Percentiles rank a stretch among this genome's conserved stretches.
Evolutionary conservation across 2,888 invertebrate genomes (phyloP).

Genomic region (Chrysina gloriosa): DNA sequence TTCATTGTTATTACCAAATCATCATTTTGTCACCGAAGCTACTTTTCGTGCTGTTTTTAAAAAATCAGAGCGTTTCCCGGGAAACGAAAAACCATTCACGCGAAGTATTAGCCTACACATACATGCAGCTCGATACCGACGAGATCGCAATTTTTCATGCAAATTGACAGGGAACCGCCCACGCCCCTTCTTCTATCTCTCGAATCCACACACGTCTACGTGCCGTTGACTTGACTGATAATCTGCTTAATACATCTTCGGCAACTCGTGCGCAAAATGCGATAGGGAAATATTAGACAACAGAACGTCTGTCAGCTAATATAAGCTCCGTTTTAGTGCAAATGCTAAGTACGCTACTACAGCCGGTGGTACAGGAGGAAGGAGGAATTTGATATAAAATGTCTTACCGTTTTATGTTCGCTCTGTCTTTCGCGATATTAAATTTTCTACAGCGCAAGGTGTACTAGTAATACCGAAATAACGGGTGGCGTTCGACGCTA

Average conservation of each 20-base stretch:
- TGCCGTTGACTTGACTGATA: conserved; percentile 1
- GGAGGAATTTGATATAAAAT: neutral
- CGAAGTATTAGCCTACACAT: neutral
- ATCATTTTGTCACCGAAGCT: no score
- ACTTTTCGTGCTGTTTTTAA: no score
- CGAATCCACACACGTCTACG: neutral
- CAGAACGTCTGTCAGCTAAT: neutral
- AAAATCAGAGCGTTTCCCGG: no score
- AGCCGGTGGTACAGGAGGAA: neutral
- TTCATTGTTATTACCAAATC: no score
- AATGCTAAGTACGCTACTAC: neutral
- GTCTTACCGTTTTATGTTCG: neutral
- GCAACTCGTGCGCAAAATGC: conserved; percentile 8
- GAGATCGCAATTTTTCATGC: conserved; percentile 9
- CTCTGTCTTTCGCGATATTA: neutral
- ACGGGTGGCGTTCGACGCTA: no score
- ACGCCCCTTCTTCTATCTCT: neutral
- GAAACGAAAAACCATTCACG: neutral
- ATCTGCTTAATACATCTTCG: conserved; percentile 9
- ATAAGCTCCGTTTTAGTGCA: conserved; percentile 9
- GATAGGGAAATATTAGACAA: conserved; percentile 3
- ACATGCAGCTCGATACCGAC: neutral
- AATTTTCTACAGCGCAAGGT: neutral
- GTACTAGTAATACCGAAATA: no score
- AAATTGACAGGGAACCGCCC: conserved; percentile 4